Conservation (phyloP, 1,140 invertebrate genomes). For the Lasaia peninsularis region DNA sequence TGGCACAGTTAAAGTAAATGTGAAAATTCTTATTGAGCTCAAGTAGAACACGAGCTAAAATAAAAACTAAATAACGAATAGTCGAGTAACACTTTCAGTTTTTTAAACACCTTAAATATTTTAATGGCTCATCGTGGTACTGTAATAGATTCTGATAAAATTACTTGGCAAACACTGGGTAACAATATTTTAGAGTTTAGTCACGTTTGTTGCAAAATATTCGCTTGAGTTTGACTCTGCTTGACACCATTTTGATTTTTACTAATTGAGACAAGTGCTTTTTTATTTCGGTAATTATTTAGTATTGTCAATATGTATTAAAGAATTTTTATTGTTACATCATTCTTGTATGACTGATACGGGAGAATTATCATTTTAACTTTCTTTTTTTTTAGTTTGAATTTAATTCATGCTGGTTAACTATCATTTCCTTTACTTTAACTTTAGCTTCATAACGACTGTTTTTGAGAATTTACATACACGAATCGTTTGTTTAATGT, state of each 20-base stretch:
- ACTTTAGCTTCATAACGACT: too few relatives aligned
- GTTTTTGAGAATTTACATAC: too few relatives aligned
- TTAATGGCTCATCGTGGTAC: constrained; percentile 4
- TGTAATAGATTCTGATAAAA: constrained; percentile 9
- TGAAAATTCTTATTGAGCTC: neutral
- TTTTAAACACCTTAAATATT: constrained; percentile 6
- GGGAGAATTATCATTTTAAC: too few relatives aligned
- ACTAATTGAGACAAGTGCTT: neutral
- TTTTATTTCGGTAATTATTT: neutral
- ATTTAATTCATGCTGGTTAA: too few relatives aligned
- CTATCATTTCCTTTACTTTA: too few relatives aligned
- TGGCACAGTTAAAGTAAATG: neutral
- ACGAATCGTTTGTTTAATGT: too few relatives aligned
- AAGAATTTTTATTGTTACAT: too few relatives aligned
- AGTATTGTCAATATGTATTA: too few relatives aligned
- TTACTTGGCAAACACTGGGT: constrained; percentile 3
- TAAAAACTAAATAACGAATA: neutral
- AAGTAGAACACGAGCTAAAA: neutral
- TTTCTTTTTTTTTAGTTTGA: too few relatives aligned
- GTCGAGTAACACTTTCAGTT: neutral
- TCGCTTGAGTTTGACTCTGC: neutral
- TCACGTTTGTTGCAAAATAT: neutral
- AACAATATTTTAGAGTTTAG: neutral
- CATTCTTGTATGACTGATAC: too few relatives aligned
- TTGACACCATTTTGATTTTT: neutral